Evolutionary conservation across 1,140 invertebrate genomes (phyloP).

Genomic region (silkworm (Bombyx mori)): ASM3026992v2 NC_085119.1:2855001-2855500

Average conservation of each 20-base stretch:
- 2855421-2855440: conserved; percentile 54
- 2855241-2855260: too few species aligned
- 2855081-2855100: too few species aligned
- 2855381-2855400: conserved; percentile 43
- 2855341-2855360: conserved; percentile 4
- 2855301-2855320: not conserved
- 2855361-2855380: conserved; percentile 18
- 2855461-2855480: conserved; percentile 31
- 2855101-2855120: too few species aligned
- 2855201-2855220: too few species aligned
- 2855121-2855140: too few species aligned
- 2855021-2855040: conserved; percentile 46
- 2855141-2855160: too few species aligned
- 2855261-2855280: too few species aligned
- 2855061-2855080: too few species aligned
- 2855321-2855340: conserved; percentile 1
- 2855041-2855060: not conserved
- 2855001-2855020: not conserved
- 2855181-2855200: too few species aligned
- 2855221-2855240: too few species aligned
- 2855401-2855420: conserved; percentile 45
- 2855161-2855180: too few species aligned
- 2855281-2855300: too few species aligned
- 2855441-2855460: conserved; percentile 32
- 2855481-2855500: conserved; percentile 20